phyloP scores from a whole-genome alignment of 1,140 invertebrate genomes.

The Zophobas atratus region DNA sequence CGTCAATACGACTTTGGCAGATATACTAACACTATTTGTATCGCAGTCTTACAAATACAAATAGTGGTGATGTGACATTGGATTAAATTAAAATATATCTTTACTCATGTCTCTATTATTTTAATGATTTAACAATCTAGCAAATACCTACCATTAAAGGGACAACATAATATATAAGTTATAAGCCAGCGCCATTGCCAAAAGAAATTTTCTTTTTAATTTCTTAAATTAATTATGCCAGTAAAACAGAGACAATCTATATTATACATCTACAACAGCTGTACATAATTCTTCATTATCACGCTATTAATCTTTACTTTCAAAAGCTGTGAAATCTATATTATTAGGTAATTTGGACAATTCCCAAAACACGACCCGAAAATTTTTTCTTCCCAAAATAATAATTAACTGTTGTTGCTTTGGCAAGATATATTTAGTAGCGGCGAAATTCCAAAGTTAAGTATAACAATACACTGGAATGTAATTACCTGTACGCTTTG shows the following conservation, averaged over 20 bases:
- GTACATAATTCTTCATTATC: too few species aligned
- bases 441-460: slow-evolving; percentile 19
- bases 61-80: slow-evolving; percentile 15
- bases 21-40: slow-evolving; percentile 27
- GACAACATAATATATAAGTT: too few species aligned
- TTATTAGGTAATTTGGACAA: not conserved
- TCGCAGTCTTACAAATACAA: slow-evolving; percentile 34
- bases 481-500: not conserved
- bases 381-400: slow-evolving; percentile 6
- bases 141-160: not conserved
- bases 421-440: slow-evolving; percentile 7
- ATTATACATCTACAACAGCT: too few species aligned
- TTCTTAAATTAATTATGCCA: too few species aligned
- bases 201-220: too few species aligned
- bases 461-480: slow-evolving; percentile 26
- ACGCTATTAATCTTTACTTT: too few species aligned
- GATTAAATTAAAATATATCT: slow-evolving; percentile 1
- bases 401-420: slow-evolving; percentile 5
- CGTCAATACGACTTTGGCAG: slow-evolving; percentile 24
- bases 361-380: not conserved
- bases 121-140: not conserved
- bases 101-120: not conserved
- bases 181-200: too few species aligned
- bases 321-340: too few species aligned
- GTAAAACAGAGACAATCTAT: too few species aligned